Evolutionary conservation across 2,113 vertebrate genomes (phyloP), one percentile per base, ranked within the genome.

Genomic region (Pipa parva): DNA sequence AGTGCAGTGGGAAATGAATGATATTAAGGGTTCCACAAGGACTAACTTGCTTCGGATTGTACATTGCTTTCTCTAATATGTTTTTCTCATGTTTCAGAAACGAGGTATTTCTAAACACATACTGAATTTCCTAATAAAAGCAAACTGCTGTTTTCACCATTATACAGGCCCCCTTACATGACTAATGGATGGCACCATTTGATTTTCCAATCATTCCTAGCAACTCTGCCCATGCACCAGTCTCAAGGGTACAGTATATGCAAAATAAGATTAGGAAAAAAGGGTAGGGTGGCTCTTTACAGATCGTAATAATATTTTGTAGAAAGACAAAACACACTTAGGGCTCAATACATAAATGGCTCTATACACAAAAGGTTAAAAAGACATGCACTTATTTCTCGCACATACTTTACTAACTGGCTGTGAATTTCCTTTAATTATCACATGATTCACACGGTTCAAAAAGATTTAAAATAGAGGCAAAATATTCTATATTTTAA

Each of bases 231-330:
- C 73, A 26, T 33, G 29, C 58, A 63, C 26, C 26, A 71, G 46
- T 60, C 69, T 70, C 71, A 39, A 68, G 69, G 74, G 1, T 1
- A 65, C 56, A 56, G 45, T 45, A 1, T 1, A 63, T 67, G 63
- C n/a, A n/a, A n/a, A n/a, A 72, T 59, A 67, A 64, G 46, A 51
- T 71, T 63, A 59, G 60, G 63, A 48, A 65, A 55, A 57, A 74
- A 45, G 51, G 45, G 62, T 48, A 25, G 37, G 79, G 78, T 56
- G 78, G 79, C 78, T 71, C 80, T 84, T 82, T 86, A 84, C 77
- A 36, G 76, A 78, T 63, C 25, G 48, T 1, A 69, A 70, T 54
- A 3, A 33, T 20, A 59, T 63, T 73, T 3, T 12, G 75, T 77
- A 65, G 65, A 72, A 59, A 62, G 77, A 74, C 77, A 74, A 79